Evolutionary conservation across 2,113 vertebrate genomes (phyloP), one percentile per base, ranked within the genome.

Genomic region (Erpornis zantholeuca): DNA sequence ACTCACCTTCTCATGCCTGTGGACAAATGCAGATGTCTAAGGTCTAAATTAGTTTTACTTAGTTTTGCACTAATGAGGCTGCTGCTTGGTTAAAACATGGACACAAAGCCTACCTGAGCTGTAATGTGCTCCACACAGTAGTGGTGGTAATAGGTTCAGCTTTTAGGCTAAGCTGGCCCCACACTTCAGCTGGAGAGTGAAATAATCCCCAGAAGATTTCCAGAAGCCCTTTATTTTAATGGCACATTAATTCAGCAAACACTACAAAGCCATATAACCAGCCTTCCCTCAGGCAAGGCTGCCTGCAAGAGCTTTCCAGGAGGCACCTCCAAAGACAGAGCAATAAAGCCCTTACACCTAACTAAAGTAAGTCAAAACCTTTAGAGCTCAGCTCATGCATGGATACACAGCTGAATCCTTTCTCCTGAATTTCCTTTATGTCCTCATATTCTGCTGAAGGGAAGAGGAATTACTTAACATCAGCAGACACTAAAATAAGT

Each of bases 301-400:
- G 9, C 24, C 56, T 63, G 19, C 35, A 22, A 11, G 18, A 79
- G 35, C 53, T 54, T 72, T 72, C 45, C n/a, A 49, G 38, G 15
- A 69, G 11, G 1, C 38, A 40, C 21, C 44, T 59, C 29, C 15
- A 45, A 12, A 50, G 38, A 18, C 20, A 61, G 20, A 52, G 25
- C 31, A 82, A 13, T 54, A 60, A 73, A 88, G 21, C 23, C 22
- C 18, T 73, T 20, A 38, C 11, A 61, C 21, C 9, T 11, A 4
- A 10, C 61, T 29, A 3, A 31, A 52, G 9, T 18, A 8, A 15
- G 9, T 42, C 29, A 35, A 24, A 42, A 42, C 35, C 66, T 31
- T 79, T 31, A 53, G 5, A 38, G 28, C 9, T 49, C 38, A 88
- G 14, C 42, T 61, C 7, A 3, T 4, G 22, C 0, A 0, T 4